A percentile compares a stretch with the other conserved stretches of the same genome.
Evolutionary conservation across 2,113 vertebrate species (phyloP).

Genomic region (Corydoras maculifer): DNA sequence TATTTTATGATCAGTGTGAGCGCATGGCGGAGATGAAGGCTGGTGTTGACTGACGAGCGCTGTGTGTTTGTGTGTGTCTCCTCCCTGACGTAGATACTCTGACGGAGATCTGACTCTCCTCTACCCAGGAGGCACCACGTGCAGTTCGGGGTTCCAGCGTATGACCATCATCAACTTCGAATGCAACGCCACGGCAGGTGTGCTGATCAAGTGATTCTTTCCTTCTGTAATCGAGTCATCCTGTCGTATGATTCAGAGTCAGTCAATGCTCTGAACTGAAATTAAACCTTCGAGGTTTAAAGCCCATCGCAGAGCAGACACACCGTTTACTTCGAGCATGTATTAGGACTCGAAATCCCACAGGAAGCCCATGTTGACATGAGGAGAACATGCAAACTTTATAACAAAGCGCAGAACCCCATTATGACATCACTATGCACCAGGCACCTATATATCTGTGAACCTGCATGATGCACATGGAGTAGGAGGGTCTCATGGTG

Average conservation of each 20-base stretch:
- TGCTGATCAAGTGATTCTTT: constrained; percentile 41
- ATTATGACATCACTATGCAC: no score
- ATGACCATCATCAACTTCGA: constrained; percentile 95
- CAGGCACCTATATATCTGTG: no score
- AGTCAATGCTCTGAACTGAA: background rate
- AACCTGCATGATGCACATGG: no score
- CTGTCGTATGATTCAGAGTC: background rate
- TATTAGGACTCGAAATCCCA: no score
- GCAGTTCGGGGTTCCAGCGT: constrained; percentile 86
- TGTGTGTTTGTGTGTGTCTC: background rate
- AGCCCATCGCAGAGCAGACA: no score
- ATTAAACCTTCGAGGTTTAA: no score
- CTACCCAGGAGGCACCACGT: constrained; percentile 72
- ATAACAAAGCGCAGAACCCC: no score
- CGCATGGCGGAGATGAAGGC: no score
- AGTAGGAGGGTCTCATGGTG: no score
- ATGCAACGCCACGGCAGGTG: constrained; percentile 81
- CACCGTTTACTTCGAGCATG: no score
- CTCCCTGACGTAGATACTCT: constrained; percentile 71
- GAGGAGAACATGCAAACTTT: no score
- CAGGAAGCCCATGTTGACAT: no score
- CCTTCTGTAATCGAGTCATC: background rate
- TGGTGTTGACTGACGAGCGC: background rate
- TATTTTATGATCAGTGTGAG: background rate
- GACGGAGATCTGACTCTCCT: constrained; percentile 91